phyloP scores from a whole-genome alignment of 2,888 invertebrate genomes.

The Thysanoteuthis rhombus region DNA sequence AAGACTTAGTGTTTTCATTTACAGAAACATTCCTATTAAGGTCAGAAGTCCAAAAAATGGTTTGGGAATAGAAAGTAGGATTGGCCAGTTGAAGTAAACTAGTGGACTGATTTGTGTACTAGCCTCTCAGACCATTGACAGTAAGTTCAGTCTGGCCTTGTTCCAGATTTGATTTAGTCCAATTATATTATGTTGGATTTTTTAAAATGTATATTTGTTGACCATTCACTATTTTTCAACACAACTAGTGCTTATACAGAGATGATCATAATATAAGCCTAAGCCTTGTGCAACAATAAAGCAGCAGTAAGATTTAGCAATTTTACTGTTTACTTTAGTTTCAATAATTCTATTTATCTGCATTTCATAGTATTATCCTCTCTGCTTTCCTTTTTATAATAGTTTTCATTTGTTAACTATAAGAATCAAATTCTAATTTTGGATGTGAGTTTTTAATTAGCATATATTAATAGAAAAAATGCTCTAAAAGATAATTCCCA shows the following conservation, averaged over 20 bases:
- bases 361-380: neutral
- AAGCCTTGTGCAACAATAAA: neutral
- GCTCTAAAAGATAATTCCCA: neutral
- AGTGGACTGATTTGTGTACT: too few species aligned
- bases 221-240: neutral
- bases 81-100: too few species aligned
- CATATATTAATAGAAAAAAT: neutral
- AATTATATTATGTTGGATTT: too few species aligned
- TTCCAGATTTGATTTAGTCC: too few species aligned
- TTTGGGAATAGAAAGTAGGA: too few species aligned
- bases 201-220: too few species aligned
- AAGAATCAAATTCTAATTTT: neutral
- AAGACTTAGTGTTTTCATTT: too few species aligned
- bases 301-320: neutral
- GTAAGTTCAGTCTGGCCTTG: too few species aligned
- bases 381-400: neutral
- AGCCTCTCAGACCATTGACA: too few species aligned
- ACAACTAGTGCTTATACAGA: neutral
- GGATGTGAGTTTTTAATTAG: neutral
- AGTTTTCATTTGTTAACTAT: neutral
- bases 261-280: neutral
- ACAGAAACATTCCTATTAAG: too few species aligned
- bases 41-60: too few species aligned
- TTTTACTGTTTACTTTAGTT: neutral
- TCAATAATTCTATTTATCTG: neutral